These are phyloP conservation scores for Uropetala carovei DNA, from an alignment of 2,888 invertebrate species.

Conservation along the genomic window DNA sequence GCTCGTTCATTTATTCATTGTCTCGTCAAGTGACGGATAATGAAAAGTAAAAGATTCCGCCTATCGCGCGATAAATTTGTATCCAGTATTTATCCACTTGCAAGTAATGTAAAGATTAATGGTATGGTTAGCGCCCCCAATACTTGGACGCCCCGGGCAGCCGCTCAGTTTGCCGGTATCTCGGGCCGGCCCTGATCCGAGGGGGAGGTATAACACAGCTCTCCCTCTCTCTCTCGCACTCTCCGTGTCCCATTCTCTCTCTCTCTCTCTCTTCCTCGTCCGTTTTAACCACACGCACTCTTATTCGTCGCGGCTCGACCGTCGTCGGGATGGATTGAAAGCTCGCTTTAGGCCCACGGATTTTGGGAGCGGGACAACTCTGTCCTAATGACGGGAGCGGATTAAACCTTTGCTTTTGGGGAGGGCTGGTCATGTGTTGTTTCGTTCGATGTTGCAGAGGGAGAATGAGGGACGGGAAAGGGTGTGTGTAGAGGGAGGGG, in stretches of 20 bases:
- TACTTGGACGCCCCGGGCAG: too few relatives aligned
- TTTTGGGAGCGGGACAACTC: conserved; percentile 37
- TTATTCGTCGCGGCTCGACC: conserved; percentile 11
- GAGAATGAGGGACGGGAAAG: not conserved
- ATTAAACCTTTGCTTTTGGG: conserved; percentile 8
- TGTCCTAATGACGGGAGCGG: conserved; percentile 50
- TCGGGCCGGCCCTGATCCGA: too few relatives aligned
- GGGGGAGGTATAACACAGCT: not conserved
- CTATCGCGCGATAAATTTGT: too few relatives aligned
- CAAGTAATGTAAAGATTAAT: too few relatives aligned
- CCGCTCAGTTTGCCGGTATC: too few relatives aligned
- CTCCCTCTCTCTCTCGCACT: not conserved
- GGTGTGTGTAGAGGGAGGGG: not conserved
- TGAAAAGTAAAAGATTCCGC: too few relatives aligned
- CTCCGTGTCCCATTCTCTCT: too few relatives aligned
- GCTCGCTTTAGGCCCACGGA: not conserved
- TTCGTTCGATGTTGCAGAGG: not conserved
- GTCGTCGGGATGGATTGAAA: conserved; percentile 1
- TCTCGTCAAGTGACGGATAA: too few relatives aligned
- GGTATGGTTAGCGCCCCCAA: too few relatives aligned
- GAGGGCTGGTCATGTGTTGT: conserved; percentile 36
- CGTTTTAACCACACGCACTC: not conserved
- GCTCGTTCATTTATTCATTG: too few relatives aligned
- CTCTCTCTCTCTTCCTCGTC: not conserved
- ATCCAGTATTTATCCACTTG: too few relatives aligned